Conservation (phyloP, 2,888 invertebrate genomes). For the Phaonia tiefii region DNA sequence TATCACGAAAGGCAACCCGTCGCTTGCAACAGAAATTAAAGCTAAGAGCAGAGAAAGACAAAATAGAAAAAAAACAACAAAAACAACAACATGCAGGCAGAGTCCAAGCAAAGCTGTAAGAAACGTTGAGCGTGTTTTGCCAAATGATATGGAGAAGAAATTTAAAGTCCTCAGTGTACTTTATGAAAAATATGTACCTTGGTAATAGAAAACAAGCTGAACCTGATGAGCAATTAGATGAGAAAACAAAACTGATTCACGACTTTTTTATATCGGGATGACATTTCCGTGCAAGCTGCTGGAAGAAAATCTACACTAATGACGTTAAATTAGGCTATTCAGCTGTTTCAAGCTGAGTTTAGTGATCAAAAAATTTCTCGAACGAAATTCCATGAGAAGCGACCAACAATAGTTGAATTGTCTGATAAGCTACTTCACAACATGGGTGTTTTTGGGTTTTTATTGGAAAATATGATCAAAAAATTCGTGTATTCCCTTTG, state of each 20-base stretch:
- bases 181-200: too few species aligned
- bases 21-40: conserved; percentile 29
- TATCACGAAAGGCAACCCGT: conserved; percentile 33
- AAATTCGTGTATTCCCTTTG: background rate
- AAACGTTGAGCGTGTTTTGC: too few species aligned
- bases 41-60: too few species aligned
- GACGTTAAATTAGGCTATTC: background rate
- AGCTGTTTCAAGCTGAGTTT: background rate
- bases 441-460: conserved; percentile 28
- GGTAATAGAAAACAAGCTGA: too few species aligned
- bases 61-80: too few species aligned
- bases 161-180: too few species aligned
- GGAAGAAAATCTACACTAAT: conserved; percentile 18
- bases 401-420: conserved; percentile 30
- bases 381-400: conserved; percentile 34
- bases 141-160: too few species aligned
- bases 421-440: conserved; percentile 31
- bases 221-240: background rate
- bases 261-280: background rate
- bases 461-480: conserved; percentile 17
- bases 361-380: too few species aligned
- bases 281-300: too few species aligned
- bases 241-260: conserved; percentile 11
- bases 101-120: conserved; percentile 22
- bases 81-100: conserved; percentile 13